These are phyloP conservation scores for Heliconius ismenius DNA, from an alignment of 2,888 invertebrate genomes.

Conservation along the genomic window DNA sequence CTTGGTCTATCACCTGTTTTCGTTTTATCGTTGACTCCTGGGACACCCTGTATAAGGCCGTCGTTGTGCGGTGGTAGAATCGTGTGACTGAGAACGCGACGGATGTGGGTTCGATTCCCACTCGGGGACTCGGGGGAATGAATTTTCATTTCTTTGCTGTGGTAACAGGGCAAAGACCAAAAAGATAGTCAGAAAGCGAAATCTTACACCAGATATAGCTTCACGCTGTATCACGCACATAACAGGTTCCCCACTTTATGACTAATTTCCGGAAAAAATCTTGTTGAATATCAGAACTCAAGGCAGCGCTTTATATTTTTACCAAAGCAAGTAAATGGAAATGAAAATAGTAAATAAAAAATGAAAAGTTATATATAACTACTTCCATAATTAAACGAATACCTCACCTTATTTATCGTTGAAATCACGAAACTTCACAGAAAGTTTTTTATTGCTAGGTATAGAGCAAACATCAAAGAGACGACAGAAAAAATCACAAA, in stretches of 20 bases:
- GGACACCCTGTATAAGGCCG: too few relatives aligned
- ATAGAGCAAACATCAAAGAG: constrained; percentile 1
- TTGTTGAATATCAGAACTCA: background rate
- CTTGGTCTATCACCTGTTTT: too few relatives aligned
- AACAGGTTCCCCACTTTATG: background rate
- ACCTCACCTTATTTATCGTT: background rate
- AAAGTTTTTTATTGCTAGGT: background rate
- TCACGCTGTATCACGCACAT: too few relatives aligned
- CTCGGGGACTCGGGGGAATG: too few relatives aligned
- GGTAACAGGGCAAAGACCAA: too few relatives aligned
- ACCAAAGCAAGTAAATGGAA: background rate
- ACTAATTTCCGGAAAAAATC: background rate
- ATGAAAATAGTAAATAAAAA: background rate
- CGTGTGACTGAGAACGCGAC: too few relatives aligned
- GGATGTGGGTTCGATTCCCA: too few relatives aligned
- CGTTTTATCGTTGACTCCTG: too few relatives aligned
- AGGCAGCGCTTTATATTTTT: background rate
- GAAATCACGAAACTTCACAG: background rate
- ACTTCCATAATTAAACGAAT: background rate
- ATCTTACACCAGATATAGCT: too few relatives aligned
- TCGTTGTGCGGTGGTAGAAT: too few relatives aligned
- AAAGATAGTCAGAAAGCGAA: too few relatives aligned
- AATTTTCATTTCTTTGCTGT: too few relatives aligned
- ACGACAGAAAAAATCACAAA: constrained; percentile 8
- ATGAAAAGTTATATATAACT: background rate